These are phyloP conservation scores for Brachystomella parvula DNA, from an alignment of 1,140 invertebrate species.

Conservation along the genomic window DNA sequence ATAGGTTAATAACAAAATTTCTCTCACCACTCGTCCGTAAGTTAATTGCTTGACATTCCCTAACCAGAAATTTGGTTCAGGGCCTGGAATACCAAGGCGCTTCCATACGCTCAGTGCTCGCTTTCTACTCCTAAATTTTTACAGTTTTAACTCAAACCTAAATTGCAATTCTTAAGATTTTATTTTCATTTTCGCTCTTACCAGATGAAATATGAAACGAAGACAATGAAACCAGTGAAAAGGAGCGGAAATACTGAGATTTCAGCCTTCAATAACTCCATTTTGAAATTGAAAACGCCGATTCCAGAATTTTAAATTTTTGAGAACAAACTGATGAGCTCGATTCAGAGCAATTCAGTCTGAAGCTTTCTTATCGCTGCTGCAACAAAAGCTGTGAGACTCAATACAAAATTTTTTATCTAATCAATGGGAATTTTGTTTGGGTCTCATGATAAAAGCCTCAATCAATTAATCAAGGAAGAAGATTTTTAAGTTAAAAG, in stretches of 20 bases:
- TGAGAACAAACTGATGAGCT: no score
- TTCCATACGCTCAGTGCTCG: conserved; percentile 30
- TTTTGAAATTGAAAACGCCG: no score
- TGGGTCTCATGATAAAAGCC: no score
- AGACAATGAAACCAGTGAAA: conserved; percentile 10
- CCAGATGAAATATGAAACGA: conserved; percentile 31
- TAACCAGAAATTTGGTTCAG: conserved; percentile 34
- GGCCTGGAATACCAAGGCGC: conserved; percentile 30
- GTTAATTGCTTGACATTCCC: conserved; percentile 35
- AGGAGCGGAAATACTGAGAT: neutral
- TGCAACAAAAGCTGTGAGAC: no score
- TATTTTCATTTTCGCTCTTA: conserved; percentile 10
- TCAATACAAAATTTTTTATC: no score
- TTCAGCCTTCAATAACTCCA: neutral
- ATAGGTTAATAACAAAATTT: conserved; percentile 8
- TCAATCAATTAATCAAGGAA: no score
- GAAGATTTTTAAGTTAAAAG: no score
- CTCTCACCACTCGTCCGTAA: conserved; percentile 34
- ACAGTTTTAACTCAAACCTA: neutral
- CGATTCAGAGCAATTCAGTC: no score
- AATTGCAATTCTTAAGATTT: neutral
- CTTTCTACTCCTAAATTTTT: conserved; percentile 31
- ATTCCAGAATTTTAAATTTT: no score
- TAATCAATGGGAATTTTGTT: no score
- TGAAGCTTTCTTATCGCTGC: no score